Base-by-base conservation (phyloP, 2,888 invertebrate genomes). In the Sarcophaga variegata region DNA sequence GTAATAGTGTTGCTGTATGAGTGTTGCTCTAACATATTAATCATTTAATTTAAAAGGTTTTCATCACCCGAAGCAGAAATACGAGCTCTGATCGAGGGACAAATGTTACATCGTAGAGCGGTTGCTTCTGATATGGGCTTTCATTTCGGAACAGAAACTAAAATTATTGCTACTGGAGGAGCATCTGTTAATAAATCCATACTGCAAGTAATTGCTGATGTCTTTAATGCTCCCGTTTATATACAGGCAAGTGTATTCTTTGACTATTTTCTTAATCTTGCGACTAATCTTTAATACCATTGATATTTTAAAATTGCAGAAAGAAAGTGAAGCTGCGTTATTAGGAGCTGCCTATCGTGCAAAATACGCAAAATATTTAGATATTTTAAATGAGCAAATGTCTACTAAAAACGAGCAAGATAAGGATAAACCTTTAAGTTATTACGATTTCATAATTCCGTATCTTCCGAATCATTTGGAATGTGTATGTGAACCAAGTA, bases 91-190 rank as follows among this genome's bases (percentile, higher is more conserved):
- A 94, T 99, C 63, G 99, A 99, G 94, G 98, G 98, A 0, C 99
- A 99, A 94, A 98, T 98, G 92, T 92, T 99, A 49, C 97, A 97
- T 0, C 95, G 96, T 88, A 94, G 98, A 81, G 96, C 96, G 3
- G 96, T 98, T 90, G 96, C 97, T 0, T 96, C 97, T 92, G 96
- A 97, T 88, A 95, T 97, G 94, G 97, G 97, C n/a, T 96, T 97
- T 90, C 93, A 92, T 70, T 95, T 97, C 63, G 96, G 95, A 69
- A 92, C 94, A 79, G 93, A 95, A 22, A 95, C 96, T 0, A 95
- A 97, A 89, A 95, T 99, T 77, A 94, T 99, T 88, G 99, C 98
- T 14, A 99, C 99, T 2, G 99, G 99, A 62, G 99, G 99, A 79
- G 98, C 98, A 2, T 98, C 99, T 0, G 95, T 95, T 20, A 99